Conservation (phyloP, 2,797 vertebrate genomes). For the Pseudochaenichthys georgianus region DNA sequence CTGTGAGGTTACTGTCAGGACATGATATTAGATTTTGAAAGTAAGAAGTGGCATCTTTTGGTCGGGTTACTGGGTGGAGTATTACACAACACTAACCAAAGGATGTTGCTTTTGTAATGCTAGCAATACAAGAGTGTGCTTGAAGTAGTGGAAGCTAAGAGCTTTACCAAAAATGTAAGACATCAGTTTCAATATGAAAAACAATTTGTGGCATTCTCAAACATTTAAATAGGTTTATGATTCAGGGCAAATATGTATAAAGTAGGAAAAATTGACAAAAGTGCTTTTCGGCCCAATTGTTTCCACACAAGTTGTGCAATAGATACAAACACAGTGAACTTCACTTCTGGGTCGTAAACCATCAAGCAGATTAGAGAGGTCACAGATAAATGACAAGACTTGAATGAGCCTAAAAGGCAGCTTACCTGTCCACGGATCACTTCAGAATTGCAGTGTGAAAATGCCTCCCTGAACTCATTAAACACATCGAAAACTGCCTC, state of each 20-base stretch:
- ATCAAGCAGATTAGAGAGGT: neutral
- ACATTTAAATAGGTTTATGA: neutral
- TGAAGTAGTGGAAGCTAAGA: neutral
- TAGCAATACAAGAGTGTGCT: neutral
- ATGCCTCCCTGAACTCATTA: neutral
- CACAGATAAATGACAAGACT: neutral
- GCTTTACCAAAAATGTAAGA: neutral
- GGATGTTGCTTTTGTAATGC: neutral
- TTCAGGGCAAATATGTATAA: neutral
- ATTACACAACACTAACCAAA: neutral
- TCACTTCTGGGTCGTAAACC: slow-evolving; percentile 1
- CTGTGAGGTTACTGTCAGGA: neutral
- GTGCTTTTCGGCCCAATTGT: neutral
- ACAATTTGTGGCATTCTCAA: neutral
- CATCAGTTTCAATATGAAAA: neutral
- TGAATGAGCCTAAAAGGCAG: neutral
- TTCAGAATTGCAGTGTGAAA: neutral
- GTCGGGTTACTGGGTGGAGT: neutral
- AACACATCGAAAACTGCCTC: neutral
- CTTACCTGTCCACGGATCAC: neutral
- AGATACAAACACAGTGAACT: neutral
- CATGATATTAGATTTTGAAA: neutral
- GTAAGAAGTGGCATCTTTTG: neutral
- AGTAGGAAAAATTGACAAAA: neutral
- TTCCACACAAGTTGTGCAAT: slow-evolving; percentile 9